Base-by-base conservation (phyloP, 2,888 invertebrate genomes). In the Cremastinae sp. region DNA sequence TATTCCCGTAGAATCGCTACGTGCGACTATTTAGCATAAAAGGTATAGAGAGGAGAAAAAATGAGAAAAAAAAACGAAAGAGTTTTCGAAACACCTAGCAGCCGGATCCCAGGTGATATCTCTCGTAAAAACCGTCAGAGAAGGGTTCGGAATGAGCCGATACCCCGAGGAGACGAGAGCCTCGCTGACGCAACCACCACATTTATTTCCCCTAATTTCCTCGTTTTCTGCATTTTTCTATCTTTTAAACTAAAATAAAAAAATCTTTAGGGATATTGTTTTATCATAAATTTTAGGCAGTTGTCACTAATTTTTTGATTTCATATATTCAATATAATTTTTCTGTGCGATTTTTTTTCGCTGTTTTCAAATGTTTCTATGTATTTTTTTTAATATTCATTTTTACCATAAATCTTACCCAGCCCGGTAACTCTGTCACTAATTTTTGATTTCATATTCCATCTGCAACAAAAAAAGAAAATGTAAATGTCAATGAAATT, bases 11-110 rank as follows among this genome's bases (percentile, higher is more conserved):
- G 3, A 16, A 47, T 68, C 35, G 41, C 28, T 45, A 59, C 37
- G 47, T 51, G 58, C 64, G 61, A 65, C 61, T 59, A 55, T 65
- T 77, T 77, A 74, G 76, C 76, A 74, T 77, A 70, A 66, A 41
- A 41, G 65, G 18, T 41, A 59, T 10, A 58, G 35, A 58, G 58
- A 20, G 45, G 39, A 47, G 49, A 55, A 28, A 61, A 59, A 61
- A 51, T 14, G 41, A 18, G 56, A 62, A 49, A 55, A 28, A 61
- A 59, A 61, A 51, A 20, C 28, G 12, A 56, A 62, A 56, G 47
- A 55, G 35, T 20, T 61, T 47, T 43, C 37, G 22, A 41, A 49
- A 45, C 47, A 69, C 47, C 55, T 59, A 51, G 65, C 76, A 65
- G 73, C 53, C 65, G 69, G 55, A 49, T 53, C 55, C 73, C 73